Conservation (phyloP, 2,888 invertebrate species). For the Auanema sp. region DNA sequence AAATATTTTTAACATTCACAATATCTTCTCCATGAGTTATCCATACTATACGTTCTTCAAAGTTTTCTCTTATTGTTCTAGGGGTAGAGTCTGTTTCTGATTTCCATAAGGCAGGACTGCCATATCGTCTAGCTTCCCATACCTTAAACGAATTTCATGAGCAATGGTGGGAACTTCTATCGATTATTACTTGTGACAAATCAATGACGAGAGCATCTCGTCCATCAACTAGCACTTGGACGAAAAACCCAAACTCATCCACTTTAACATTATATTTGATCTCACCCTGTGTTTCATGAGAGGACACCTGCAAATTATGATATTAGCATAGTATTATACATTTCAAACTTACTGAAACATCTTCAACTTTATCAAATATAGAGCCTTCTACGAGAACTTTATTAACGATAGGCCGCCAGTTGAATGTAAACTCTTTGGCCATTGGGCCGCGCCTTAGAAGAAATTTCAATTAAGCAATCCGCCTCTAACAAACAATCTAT, state of each 20-base stretch:
- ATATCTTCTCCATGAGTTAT: constrained; percentile 98
- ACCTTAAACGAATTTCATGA: constrained; percentile 27
- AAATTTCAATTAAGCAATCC: too few species aligned
- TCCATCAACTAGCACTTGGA: constrained; percentile 69
- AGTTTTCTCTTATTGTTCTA: constrained; percentile 75
- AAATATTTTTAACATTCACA: constrained; percentile 96
- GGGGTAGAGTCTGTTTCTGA: constrained; percentile 76
- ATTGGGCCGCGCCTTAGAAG: constrained; percentile 67
- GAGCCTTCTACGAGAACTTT: constrained; percentile 82
- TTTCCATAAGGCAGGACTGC: constrained; percentile 76
- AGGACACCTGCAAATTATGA: background rate
- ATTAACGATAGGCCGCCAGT: constrained; percentile 94
- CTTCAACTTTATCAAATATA: constrained; percentile 94
- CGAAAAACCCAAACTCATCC: constrained; percentile 69
- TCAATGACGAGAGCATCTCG: constrained; percentile 97
- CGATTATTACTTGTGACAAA: constrained; percentile 86
- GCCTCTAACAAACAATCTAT: too few species aligned
- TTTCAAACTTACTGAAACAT: constrained; percentile 68
- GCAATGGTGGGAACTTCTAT: background rate
- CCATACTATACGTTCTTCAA: constrained; percentile 91
- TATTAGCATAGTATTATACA: constrained; percentile 12
- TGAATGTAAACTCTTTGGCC: constrained; percentile 98
- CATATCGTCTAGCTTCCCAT: constrained; percentile 59
- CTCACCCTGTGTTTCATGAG: background rate
- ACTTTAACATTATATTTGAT: constrained; percentile 64